phyloP scores from a whole-genome alignment of 1,140 invertebrate genomes.

The Heliconius eleuchia region DNA sequence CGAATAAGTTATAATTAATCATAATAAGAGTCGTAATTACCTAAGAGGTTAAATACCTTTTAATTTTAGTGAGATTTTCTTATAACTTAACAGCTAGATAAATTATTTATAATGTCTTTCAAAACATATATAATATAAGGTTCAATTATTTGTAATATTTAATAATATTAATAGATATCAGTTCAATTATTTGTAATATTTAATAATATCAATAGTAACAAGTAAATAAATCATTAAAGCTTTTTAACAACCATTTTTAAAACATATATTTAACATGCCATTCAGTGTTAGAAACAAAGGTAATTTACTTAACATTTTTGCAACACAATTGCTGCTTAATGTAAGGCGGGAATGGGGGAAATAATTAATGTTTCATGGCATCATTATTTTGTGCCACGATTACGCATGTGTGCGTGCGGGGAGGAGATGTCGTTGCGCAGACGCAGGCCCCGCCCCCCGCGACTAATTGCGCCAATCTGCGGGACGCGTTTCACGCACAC shows the following conservation, averaged over 20 bases:
- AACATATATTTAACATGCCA: slow-evolving; percentile 30
- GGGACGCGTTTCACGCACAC: slow-evolving; percentile 59
- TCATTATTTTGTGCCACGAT: slow-evolving; percentile 60
- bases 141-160: too few relatives aligned
- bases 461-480: slow-evolving; percentile 77
- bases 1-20: too few relatives aligned
- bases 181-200: too few relatives aligned
- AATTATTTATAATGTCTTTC: too few relatives aligned
- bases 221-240: not conserved
- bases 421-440: slow-evolving; percentile 65
- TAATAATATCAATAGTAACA: not conserved
- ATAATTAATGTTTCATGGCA: slow-evolving; percentile 68
- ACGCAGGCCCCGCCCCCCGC: slow-evolving; percentile 67
- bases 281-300: slow-evolving; percentile 45
- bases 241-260: not conserved
- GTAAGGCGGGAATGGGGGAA: slow-evolving; percentile 51
- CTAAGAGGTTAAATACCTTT: too few relatives aligned
- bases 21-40: too few relatives aligned
- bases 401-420: slow-evolving; percentile 49
- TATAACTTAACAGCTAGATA: too few relatives aligned
- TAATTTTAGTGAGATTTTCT: too few relatives aligned
- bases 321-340: slow-evolving; percentile 47
- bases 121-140: too few relatives aligned
- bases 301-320: slow-evolving; percentile 55
- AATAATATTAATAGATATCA: not conserved